Conservation (phyloP, 2,113 vertebrate species). For the Electrona antarctica region DNA sequence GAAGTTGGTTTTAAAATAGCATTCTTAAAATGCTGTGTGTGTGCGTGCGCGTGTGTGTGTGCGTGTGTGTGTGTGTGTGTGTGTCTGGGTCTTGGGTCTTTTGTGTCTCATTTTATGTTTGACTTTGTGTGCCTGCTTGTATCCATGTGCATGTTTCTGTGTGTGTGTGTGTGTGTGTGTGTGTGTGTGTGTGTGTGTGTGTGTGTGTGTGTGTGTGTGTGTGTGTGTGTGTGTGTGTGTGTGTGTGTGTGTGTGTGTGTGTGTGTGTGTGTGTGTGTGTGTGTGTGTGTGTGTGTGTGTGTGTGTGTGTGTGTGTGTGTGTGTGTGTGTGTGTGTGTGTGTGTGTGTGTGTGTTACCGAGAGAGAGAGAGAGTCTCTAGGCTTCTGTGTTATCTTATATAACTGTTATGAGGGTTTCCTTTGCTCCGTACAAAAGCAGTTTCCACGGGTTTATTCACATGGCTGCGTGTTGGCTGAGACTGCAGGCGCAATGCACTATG, state of each 20-base stretch:
- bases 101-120: constrained; percentile 10
- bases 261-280: constrained; percentile 29
- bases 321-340: constrained; percentile 26
- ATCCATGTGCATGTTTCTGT: not conserved
- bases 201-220: constrained; percentile 3
- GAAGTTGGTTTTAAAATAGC: constrained; percentile 1
- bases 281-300: constrained; percentile 26
- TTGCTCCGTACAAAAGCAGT: constrained; percentile 53
- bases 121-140: constrained; percentile 4
- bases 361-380: not conserved
- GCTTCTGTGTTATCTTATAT: not conserved
- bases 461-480: constrained; percentile 49
- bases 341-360: constrained; percentile 15
- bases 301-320: constrained; percentile 26
- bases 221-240: constrained; percentile 34
- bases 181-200: not conserved
- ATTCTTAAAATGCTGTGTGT: not conserved
- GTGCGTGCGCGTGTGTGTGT: not conserved
- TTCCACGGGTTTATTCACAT: constrained; percentile 53
- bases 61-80: not conserved
- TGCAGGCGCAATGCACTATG: constrained; percentile 31
- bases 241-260: not conserved
- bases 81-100: constrained; percentile 14
- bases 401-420: constrained; percentile 49
- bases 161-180: not conserved